These are phyloP conservation scores for Ctenosaura bakeri DNA, from an alignment of 2,797 vertebrate species.

Conservation along the genomic window DNA sequence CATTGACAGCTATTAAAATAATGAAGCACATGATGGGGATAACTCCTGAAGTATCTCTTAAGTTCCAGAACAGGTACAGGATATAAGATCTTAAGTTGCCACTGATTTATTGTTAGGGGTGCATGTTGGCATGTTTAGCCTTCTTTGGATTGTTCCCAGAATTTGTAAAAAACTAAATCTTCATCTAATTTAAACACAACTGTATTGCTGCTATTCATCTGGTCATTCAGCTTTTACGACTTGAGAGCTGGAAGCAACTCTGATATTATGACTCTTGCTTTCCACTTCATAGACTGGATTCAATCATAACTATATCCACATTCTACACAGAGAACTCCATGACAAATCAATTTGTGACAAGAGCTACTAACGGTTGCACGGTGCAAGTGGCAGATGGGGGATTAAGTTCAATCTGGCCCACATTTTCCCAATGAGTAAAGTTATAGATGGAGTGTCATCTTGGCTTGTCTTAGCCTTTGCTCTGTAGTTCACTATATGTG, in stretches of 20 bases:
- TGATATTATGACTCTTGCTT: background rate
- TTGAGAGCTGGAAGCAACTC: background rate
- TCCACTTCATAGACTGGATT: conserved; percentile 51
- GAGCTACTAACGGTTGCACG: conserved; percentile 25
- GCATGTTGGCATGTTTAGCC: background rate
- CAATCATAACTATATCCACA: conserved; percentile 63
- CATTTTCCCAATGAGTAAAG: conserved; percentile 56
- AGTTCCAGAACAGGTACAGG: background rate
- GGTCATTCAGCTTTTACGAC: background rate
- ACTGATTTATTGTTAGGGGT: background rate
- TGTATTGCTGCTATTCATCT: background rate
- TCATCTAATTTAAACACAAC: background rate
- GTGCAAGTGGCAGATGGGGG: conserved; percentile 50
- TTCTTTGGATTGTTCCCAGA: background rate
- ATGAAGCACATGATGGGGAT: background rate
- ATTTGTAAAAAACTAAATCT: background rate
- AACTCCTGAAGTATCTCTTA: background rate
- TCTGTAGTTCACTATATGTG: conserved; percentile 57
- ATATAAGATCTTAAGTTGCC: background rate
- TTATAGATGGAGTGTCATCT: conserved; percentile 56
- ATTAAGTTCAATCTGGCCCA: conserved; percentile 39
- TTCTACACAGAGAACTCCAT: conserved; percentile 53
- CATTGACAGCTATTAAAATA: background rate
- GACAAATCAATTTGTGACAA: conserved; percentile 66
- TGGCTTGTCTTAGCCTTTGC: conserved; percentile 54